phyloP scores from a whole-genome alignment of 2,888 invertebrate species.

The Anaspis maculata region DNA sequence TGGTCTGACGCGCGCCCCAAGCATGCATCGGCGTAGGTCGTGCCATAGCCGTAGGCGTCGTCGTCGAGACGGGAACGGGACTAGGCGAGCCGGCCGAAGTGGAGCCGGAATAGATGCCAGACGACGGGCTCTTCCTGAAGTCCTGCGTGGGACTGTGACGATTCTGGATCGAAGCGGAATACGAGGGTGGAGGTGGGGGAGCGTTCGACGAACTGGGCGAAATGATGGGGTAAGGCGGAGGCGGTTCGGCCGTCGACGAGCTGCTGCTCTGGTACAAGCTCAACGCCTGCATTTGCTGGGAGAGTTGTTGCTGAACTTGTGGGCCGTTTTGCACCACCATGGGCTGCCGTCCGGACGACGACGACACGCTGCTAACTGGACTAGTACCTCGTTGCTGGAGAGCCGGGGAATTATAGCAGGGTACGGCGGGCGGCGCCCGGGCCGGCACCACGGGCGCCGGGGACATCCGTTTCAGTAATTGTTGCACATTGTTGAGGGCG shows the following conservation, averaged over 20 bases:
- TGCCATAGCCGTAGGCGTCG: slow-evolving; percentile 56
- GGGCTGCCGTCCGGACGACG: slow-evolving; percentile 51
- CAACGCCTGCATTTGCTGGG: slow-evolving; percentile 82
- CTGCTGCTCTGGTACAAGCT: slow-evolving; percentile 62
- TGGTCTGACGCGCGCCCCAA: slow-evolving; percentile 80
- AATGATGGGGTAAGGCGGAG: slow-evolving; percentile 49
- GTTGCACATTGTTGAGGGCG: slow-evolving; percentile 54
- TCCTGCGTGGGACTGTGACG: slow-evolving; percentile 82
- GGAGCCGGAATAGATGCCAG: slow-evolving; percentile 76
- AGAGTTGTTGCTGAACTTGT: slow-evolving; percentile 73
- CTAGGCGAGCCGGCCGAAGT: slow-evolving; percentile 76
- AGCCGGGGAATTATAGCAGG: slow-evolving; percentile 36
- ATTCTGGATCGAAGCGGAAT: slow-evolving; percentile 78
- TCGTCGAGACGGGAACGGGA: slow-evolving; percentile 56
- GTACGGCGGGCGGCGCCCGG: slow-evolving; percentile 56
- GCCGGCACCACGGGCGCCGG: slow-evolving; percentile 63
- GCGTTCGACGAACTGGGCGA: slow-evolving; percentile 48
- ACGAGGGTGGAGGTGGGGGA: slow-evolving; percentile 74
- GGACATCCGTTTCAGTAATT: slow-evolving; percentile 68
- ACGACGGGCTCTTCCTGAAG: slow-evolving; percentile 72
- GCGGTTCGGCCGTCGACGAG: slow-evolving; percentile 54
- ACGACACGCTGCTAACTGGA: slow-evolving; percentile 50
- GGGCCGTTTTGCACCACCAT: slow-evolving; percentile 78
- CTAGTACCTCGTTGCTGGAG: slow-evolving; percentile 48
- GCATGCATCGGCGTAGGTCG: slow-evolving; percentile 76